Base-by-base conservation (phyloP, 1,140 invertebrate species). In the Philotrypesis tridentata region DNA sequence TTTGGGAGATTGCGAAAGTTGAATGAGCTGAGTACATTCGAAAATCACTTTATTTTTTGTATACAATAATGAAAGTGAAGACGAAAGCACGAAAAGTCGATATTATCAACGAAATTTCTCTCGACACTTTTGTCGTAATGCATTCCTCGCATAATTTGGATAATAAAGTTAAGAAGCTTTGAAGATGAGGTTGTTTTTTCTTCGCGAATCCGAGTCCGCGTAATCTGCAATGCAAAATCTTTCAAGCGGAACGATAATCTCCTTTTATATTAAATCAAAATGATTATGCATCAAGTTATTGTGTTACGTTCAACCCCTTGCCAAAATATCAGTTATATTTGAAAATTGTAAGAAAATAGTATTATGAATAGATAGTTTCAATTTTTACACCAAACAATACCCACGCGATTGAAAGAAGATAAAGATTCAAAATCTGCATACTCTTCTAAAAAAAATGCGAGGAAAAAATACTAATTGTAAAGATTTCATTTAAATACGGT, bases 121-220 rank as follows among this genome's bases (percentile, higher is more conserved):
- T 1, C 12, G 1, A 9, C 29, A 27, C 1, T 2, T 12, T 11
- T 17, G 37, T 12, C 2, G 14, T 72, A 79, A 79, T 63, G 43
- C 27, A 79, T 79, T 79, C 65, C 0, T 43, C 17, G 55, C n/a
- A 79, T 72, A 79, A 79, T 79, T 79, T 37, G 23, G 55, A 9
- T 79, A 70, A 79, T 72, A 61, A 79, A 72, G 48, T 72, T 61
- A 72, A 63, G 55, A 72, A 21, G 12, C 23, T 40, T 71, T 33
- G 27, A 33, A 25, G 21, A n/a, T 33, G 6, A 17, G 21, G 11
- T 9, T 27, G n/a, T 40, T 70, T 31, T 37, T 70, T n/a, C 60
- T 68, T 48, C 1, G 63, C 11, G 9, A 78, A 55, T 55, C 14
- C 67, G 8, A 70, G 40, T 27, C 1, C 48, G 8, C 14, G 12